phyloP scores from a whole-genome alignment of 2,113 vertebrate genomes.

The Entosphenus tridentatus region DNA sequence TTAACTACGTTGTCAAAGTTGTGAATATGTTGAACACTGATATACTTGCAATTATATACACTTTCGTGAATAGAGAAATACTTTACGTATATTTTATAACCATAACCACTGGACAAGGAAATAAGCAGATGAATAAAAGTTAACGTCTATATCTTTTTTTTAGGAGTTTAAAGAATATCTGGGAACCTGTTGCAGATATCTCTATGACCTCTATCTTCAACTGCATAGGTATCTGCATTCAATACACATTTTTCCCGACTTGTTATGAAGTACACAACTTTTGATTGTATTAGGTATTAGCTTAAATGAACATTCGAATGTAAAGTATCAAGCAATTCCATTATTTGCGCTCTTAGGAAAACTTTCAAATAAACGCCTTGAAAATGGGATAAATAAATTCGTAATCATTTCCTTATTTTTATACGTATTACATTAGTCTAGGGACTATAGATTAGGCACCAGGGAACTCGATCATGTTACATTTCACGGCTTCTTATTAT shows the following conservation, averaged over 20 bases:
- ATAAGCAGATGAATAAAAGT: no score
- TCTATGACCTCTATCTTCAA: constrained; percentile 59
- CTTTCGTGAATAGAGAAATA: no score
- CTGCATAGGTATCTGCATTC: constrained; percentile 35
- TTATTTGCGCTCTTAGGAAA: background rate
- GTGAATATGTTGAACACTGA: constrained; percentile 2
- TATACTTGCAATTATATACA: constrained; percentile 4
- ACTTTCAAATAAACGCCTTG: background rate
- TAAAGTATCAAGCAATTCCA: background rate
- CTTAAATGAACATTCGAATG: background rate
- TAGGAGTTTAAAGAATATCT: constrained; percentile 66
- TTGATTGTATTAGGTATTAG: background rate
- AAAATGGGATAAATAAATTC: background rate
- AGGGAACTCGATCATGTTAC: no score
- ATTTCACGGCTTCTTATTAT: no score
- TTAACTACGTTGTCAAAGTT: constrained; percentile 8
- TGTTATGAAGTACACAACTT: no score
- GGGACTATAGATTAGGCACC: no score
- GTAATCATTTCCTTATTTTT: background rate
- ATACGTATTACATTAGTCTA: no score
- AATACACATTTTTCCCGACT: no score
- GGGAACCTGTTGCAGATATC: constrained; percentile 26
- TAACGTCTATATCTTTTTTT: background rate
- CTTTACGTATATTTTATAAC: no score
- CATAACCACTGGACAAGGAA: no score